phyloP scores from a whole-genome alignment of 2,888 invertebrate genomes.

The Spialia ferax region DNA sequence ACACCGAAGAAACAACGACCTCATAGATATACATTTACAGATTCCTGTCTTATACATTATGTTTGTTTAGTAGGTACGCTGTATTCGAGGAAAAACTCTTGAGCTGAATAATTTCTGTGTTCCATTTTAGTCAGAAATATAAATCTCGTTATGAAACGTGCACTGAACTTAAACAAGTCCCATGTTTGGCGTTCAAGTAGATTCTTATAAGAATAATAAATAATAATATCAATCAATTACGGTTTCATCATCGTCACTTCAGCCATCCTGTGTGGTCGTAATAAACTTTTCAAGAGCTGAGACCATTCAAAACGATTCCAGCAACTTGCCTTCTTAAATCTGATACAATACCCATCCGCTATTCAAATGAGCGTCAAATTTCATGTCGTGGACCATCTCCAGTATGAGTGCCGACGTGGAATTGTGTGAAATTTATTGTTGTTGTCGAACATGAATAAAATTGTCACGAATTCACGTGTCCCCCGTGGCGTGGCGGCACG shows the following conservation, averaged over 20 bases:
- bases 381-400: constrained; percentile 57
- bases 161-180: constrained; percentile 13
- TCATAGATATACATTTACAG: constrained; percentile 44
- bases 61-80: no score
- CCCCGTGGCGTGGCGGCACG: constrained; percentile 64
- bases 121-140: constrained; percentile 9
- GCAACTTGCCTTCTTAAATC: constrained; percentile 57
- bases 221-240: constrained; percentile 43
- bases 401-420: constrained; percentile 67
- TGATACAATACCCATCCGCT: constrained; percentile 62
- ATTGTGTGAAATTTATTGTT: constrained; percentile 72
- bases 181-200: constrained; percentile 24
- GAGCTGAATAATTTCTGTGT: constrained; percentile 21
- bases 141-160: constrained; percentile 30
- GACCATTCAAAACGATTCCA: constrained; percentile 55
- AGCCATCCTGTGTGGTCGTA: constrained; percentile 66
- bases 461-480: constrained; percentile 61
- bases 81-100: constrained; percentile 20
- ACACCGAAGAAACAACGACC: constrained; percentile 56
- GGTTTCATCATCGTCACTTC: constrained; percentile 43
- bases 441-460: constrained; percentile 66
- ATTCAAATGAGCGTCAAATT: constrained; percentile 75
- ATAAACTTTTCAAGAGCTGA: constrained; percentile 52
- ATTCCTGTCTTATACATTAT: constrained; percentile 31
- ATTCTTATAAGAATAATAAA: constrained; percentile 15